Base-by-base conservation (phyloP, 2,888 invertebrate genomes). In the Drosophila anomelani region DNA sequence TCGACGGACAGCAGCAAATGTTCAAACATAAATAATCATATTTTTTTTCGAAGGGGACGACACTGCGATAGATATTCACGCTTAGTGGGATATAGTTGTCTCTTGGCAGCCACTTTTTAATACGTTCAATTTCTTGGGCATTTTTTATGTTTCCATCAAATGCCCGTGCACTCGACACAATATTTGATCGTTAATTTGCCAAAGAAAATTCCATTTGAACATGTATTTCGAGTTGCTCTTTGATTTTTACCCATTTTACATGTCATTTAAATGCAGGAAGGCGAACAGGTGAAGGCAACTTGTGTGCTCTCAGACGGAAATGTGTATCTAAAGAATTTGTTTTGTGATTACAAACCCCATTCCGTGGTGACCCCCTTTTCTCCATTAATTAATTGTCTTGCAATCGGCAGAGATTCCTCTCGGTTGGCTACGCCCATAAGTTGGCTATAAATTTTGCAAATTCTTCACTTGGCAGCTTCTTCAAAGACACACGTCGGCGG, bases 1-100 rank as follows among this genome's bases (percentile, higher is more conserved):
- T 57, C 60, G 78, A 79, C 76, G 77, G 88, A 88, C 82, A 81
- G 88, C 87, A 81, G 77, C 86, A 88, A 88, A 86, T 86, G 88
- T 79, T 86, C 74, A 78, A 80, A 82, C 88, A 86, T 86, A 86
- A 88, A 88, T 86, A 86, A 80, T 86, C 77, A 75, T 66, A 71
- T 26, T 26, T 26, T 38, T 63, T 55, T 62, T 41, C 26, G 54
- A 70, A 70, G 61, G 59, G 62, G 44, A 58, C 49, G 38, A 44
- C 64, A 47, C 39, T 51, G 59, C 38, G 51, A 66, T 62, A 54
- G 44, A 67, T 51, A 56, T 56, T 32, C 60, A 46, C 41, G 62
- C 36, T 51, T 51, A 36, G 60, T 34, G 36, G 36, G 53, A 83
- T 77, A 69, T 71, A 81, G 78, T 85, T 79, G 79, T 81, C 72